Base-by-base conservation (phyloP, 2,888 invertebrate genomes). In the Sylvicola fuscatus region DNA sequence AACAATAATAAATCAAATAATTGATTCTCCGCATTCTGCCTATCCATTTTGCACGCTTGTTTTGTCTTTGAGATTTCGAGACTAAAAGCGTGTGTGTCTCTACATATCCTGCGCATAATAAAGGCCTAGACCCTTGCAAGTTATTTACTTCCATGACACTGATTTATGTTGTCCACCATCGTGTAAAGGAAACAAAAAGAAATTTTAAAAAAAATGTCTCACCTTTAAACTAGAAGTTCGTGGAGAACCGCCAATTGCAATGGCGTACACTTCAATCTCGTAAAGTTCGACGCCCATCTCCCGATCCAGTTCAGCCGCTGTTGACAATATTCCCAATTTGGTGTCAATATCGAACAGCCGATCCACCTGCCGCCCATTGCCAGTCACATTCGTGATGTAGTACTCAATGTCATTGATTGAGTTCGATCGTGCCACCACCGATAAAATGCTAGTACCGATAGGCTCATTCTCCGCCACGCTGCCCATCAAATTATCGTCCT, bases 291-390 rank as follows among this genome's bases (percentile, higher is more conserved):
- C 70, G 26, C 83, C 86, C 43, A 75, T 69, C 57, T 89, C 89
- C 38, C 86, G 68, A 60, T 89, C 87, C 55, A 87, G 62, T 41
- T 76, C 69, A 32, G 72, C 75, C 12, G 84, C 82, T 12, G 87
- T 87, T 32, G 83, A 82, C 45, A 95, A 62, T 48, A 86, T 79
- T 33, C 93, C 93, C 50, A 82, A 65, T 45, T 80, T 78, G 14
- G 81, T 72, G 61, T 93, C 89, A 50, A 95, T 80, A 52, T 84
- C 84, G 56, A 95, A 95, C 48, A 87, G 65, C 50, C 84, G 71
- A 62, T 87, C 84, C 52, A 83, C 82, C 62, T 82, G 80, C 45
- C 65, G 67, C 41, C 76, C 77, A 44, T 61, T 64, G 53, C 70
- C 72, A 48, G 79, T 80, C 57, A 81, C 79, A 62, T 80, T 81